A percentile compares a stretch with the other conserved stretches of the same genome.
These are phyloP conservation scores for Oophaga sylvatica DNA, from an alignment of 2,797 vertebrate genomes.

Conservation along the genomic window DNA sequence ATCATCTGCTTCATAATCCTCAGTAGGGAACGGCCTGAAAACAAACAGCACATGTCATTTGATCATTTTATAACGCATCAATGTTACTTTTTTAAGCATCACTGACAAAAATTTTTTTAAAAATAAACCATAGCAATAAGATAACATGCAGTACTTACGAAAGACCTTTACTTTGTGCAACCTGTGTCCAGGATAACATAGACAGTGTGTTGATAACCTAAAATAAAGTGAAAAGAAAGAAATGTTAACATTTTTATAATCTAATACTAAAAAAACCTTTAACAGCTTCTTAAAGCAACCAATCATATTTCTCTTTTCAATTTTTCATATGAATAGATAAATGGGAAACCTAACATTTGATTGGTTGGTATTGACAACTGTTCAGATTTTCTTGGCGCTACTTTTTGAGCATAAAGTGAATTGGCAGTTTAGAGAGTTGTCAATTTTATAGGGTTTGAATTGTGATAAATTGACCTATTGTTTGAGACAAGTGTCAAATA, in stretches of 20 bases:
- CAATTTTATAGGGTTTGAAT: too few relatives aligned
- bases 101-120: background rate
- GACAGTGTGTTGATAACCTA: conserved; percentile 89
- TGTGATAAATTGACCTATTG: background rate
- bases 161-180: conserved; percentile 78
- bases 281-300: background rate
- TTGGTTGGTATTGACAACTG: background rate
- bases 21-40: conserved; percentile 84
- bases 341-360: background rate
- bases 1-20: conserved; percentile 80
- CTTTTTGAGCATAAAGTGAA: background rate
- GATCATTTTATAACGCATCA: background rate
- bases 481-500: background rate
- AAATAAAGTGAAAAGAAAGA: background rate
- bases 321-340: background rate
- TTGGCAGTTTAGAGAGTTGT: background rate
- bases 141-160: conserved; percentile 74
- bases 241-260: background rate
- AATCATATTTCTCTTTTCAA: background rate
- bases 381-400: too few relatives aligned
- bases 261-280: background rate
- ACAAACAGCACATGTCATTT: background rate
- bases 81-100: background rate
- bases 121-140: background rate
- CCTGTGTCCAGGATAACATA: conserved; percentile 79